phyloP scores from a whole-genome alignment of 2,113 vertebrate genomes.

The Sceloporus tristichus region DNA sequence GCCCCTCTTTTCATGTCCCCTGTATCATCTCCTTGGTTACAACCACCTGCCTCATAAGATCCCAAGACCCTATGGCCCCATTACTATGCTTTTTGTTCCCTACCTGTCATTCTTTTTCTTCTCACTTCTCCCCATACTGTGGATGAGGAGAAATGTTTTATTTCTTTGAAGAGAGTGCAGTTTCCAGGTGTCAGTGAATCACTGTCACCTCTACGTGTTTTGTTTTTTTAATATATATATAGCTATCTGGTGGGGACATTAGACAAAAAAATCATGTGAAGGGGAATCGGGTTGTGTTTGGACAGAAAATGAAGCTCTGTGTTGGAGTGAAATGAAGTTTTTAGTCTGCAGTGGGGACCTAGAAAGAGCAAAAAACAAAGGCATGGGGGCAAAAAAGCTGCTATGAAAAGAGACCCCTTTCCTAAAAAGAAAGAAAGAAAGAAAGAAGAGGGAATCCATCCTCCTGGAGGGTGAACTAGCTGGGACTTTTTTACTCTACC shows the following conservation, averaged over 20 bases:
- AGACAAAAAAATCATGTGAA: conserved; percentile 23
- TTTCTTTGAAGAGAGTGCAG: not conserved
- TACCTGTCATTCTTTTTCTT: not conserved
- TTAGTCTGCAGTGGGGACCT: not conserved
- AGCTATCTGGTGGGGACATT: not conserved
- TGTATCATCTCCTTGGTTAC: not conserved
- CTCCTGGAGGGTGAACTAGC: not conserved
- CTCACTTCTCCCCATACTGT: no score
- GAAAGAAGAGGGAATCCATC: not conserved
- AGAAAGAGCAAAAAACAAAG: not conserved
- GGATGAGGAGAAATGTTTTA: not conserved
- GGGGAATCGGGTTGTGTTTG: no score
- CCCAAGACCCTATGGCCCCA: no score
- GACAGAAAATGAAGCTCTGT: not conserved
- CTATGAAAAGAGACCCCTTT: not conserved
- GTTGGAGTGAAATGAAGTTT: not conserved
- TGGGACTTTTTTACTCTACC: not conserved
- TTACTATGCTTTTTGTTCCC: not conserved
- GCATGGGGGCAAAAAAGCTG: not conserved
- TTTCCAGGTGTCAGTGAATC: conserved; percentile 19
- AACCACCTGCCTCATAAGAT: not conserved
- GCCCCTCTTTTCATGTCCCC: not conserved
- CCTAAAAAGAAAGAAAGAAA: not conserved
- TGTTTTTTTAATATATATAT: not conserved
- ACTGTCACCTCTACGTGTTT: conserved; percentile 32